Evolutionary conservation across 2,797 vertebrate genomes (phyloP).

Genomic region (Danio tinwini): DNA sequence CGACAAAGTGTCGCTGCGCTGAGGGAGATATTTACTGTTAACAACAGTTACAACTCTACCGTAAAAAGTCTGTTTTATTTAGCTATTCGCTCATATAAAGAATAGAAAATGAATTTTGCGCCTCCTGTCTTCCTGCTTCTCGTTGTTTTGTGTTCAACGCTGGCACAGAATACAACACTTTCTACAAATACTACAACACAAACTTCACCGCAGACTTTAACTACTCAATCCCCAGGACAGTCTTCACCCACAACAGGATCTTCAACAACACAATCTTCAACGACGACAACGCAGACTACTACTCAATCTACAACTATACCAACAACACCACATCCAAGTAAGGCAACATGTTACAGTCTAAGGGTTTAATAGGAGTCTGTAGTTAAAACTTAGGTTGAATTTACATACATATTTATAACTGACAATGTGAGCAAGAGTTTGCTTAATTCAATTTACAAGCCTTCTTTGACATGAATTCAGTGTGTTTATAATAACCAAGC

Average conservation of each 20-base stretch:
- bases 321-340: constrained; percentile 34
- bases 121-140: constrained; percentile 60
- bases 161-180: constrained; percentile 64
- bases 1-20: too few species aligned
- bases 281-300: background rate
- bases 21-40: background rate
- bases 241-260: background rate
- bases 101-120: constrained; percentile 49
- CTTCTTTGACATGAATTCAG: too few species aligned
- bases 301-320: background rate
- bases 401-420: background rate
- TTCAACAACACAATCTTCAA: constrained; percentile 1
- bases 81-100: background rate
- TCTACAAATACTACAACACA: constrained; percentile 54
- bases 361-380: background rate
- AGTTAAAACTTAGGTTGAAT: background rate
- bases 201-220: background rate
- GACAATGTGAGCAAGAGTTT: too few species aligned
- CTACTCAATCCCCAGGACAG: background rate
- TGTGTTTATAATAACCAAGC: too few species aligned
- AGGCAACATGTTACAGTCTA: background rate
- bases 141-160: constrained; percentile 61
- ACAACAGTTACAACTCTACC: background rate
- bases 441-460: too few species aligned
- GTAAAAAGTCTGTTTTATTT: background rate